These are phyloP conservation scores for Hyles lineata DNA, from an alignment of 2,888 invertebrate genomes.

Conservation along the genomic window DNA sequence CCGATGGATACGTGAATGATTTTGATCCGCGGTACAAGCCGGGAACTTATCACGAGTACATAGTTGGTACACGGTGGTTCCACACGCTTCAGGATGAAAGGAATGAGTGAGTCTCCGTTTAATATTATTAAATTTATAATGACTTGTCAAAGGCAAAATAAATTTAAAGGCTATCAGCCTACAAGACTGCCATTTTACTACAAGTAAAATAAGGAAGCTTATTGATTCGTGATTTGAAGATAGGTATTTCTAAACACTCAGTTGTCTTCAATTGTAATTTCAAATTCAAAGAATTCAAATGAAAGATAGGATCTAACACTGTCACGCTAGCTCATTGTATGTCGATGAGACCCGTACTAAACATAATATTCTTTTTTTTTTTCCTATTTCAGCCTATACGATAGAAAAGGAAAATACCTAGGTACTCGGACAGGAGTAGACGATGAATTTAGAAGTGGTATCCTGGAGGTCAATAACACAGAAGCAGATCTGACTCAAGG, in stretches of 20 bases:
- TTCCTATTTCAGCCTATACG: constrained; percentile 2
- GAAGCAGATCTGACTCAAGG: constrained; percentile 59
- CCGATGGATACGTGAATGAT: constrained; percentile 82
- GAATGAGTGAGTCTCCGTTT: constrained; percentile 36
- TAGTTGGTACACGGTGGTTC: constrained; percentile 85
- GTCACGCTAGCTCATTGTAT: not conserved
- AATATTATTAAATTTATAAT: not conserved
- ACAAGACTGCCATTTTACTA: too few relatives aligned
- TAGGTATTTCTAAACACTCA: too few relatives aligned
- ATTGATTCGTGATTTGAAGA: too few relatives aligned
- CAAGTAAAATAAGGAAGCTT: too few relatives aligned
- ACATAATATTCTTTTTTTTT: not conserved
- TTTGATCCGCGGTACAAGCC: constrained; percentile 85
- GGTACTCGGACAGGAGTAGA: constrained; percentile 51
- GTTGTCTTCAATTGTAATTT: too few relatives aligned
- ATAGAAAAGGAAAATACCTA: constrained; percentile 42
- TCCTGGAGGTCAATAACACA: constrained; percentile 53
- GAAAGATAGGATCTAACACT: too few relatives aligned
- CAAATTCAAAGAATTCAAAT: too few relatives aligned
- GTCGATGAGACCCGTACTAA: not conserved
- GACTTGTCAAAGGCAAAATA: too few relatives aligned
- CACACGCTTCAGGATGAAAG: constrained; percentile 55
- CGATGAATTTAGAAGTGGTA: constrained; percentile 50
- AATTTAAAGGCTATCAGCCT: too few relatives aligned
- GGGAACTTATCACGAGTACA: constrained; percentile 85